These are phyloP conservation scores for Mesoclemmys tuberculata DNA, from an alignment of 2,113 vertebrate genomes.

Conservation along the genomic window DNA sequence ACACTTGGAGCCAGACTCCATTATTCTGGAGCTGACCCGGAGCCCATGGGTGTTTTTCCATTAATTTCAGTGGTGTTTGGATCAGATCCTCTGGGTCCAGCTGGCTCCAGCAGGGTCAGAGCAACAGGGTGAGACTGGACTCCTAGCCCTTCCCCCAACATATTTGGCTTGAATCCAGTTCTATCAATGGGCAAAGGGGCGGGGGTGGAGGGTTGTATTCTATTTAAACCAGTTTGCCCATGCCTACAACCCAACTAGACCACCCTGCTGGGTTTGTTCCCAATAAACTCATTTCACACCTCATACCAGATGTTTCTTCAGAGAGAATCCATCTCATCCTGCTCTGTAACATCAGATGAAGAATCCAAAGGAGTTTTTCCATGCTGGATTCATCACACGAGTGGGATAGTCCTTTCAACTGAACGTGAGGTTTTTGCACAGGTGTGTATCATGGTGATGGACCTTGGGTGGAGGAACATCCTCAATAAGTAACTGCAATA, in stretches of 20 bases:
- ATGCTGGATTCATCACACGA: background rate
- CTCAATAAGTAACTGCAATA: background rate
- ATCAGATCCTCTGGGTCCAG: background rate
- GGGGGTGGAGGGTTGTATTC: background rate
- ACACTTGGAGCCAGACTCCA: background rate
- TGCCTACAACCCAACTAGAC: background rate
- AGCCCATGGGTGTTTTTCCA: background rate
- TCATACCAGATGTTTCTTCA: background rate
- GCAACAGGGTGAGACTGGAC: background rate
- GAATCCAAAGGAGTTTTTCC: background rate
- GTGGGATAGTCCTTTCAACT: background rate
- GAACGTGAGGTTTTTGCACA: constrained; percentile 22
- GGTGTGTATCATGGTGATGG: constrained; percentile 14
- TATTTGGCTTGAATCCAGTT: background rate
- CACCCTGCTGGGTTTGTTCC: background rate
- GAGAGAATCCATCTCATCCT: background rate
- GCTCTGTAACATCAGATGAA: background rate
- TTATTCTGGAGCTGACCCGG: background rate
- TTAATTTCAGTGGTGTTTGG: background rate
- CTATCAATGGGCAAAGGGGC: background rate
- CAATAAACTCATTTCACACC: background rate
- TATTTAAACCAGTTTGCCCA: background rate
- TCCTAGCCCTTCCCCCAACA: background rate
- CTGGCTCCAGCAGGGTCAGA: background rate
- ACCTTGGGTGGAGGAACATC: background rate